These are phyloP conservation scores for Potamarius usumacintae DNA, from an alignment of 2,113 vertebrate species.

Conservation along the genomic window DNA sequence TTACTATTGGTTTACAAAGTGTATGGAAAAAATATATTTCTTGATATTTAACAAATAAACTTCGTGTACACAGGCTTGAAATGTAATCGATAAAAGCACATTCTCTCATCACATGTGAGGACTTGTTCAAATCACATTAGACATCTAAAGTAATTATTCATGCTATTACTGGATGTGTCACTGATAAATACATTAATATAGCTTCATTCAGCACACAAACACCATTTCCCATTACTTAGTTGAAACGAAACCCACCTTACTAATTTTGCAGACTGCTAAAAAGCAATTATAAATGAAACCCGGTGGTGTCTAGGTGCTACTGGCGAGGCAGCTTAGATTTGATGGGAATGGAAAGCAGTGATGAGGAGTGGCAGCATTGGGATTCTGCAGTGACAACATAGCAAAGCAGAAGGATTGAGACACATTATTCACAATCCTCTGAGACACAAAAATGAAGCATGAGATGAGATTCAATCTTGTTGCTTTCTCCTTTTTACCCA, in stretches of 20 bases:
- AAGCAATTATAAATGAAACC: constrained; percentile 44
- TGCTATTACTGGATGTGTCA: constrained; percentile 25
- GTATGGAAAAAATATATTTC: not conserved
- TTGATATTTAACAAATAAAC: not conserved
- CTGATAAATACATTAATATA: constrained; percentile 11
- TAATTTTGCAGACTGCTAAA: constrained; percentile 42
- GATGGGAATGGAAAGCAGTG: constrained; percentile 32
- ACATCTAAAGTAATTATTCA: constrained; percentile 18
- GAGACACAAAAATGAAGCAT: constrained; percentile 7
- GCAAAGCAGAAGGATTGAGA: constrained; percentile 25
- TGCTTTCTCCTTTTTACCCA: not conserved
- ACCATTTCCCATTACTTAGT: constrained; percentile 15
- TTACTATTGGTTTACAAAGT: too few relatives aligned
- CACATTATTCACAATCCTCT: not conserved
- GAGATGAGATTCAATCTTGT: constrained; percentile 8
- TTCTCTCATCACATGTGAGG: not conserved
- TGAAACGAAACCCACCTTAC: constrained; percentile 31
- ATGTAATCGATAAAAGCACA: constrained; percentile 16
- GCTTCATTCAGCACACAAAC: constrained; percentile 30
- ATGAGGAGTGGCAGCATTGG: constrained; percentile 49
- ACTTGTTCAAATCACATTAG: constrained; percentile 9
- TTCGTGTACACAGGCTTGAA: not conserved
- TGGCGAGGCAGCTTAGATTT: constrained; percentile 21
- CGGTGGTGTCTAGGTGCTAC: not conserved
- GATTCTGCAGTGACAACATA: constrained; percentile 20